These are phyloP conservation scores for Limnodromus scolopaceus DNA, from an alignment of 2,797 vertebrate species.

Conservation along the genomic window DNA sequence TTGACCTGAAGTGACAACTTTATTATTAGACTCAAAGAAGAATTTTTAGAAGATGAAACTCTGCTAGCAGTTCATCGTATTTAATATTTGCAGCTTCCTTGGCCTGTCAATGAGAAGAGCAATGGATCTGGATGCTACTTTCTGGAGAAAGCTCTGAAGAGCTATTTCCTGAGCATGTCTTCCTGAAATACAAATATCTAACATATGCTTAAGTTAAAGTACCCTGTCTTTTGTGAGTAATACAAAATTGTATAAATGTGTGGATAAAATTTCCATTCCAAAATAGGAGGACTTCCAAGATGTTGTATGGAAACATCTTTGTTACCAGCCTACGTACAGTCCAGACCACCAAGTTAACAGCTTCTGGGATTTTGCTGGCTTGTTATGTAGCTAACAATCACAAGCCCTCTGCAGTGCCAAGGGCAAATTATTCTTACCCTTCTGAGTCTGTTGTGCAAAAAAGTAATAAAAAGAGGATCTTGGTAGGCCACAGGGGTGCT, in stretches of 20 bases:
- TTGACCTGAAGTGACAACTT: not conserved
- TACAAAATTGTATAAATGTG: not conserved
- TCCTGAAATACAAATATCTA: not conserved
- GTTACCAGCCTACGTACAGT: not conserved
- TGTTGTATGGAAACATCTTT: not conserved
- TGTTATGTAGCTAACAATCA: not conserved
- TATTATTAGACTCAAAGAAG: not conserved
- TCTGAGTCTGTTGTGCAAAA: not conserved
- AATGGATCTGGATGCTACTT: not conserved
- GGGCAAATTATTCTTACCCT: fast-evolving
- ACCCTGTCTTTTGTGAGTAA: not conserved
- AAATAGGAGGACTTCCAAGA: not conserved
- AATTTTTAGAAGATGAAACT: not conserved
- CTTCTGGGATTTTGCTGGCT: not conserved
- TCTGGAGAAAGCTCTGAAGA: not conserved
- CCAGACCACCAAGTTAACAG: not conserved
- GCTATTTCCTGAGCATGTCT: not conserved
- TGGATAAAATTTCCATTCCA: not conserved
- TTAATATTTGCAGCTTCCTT: not conserved
- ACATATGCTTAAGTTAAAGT: not conserved
- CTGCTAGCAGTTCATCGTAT: not conserved
- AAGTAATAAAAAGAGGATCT: not conserved
- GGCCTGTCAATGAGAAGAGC: not conserved
- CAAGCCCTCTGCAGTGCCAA: not conserved
- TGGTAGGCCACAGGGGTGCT: not conserved